Evolutionary conservation across 2,113 vertebrate genomes (phyloP).

Genomic region (Crotalus horridus): DNA sequence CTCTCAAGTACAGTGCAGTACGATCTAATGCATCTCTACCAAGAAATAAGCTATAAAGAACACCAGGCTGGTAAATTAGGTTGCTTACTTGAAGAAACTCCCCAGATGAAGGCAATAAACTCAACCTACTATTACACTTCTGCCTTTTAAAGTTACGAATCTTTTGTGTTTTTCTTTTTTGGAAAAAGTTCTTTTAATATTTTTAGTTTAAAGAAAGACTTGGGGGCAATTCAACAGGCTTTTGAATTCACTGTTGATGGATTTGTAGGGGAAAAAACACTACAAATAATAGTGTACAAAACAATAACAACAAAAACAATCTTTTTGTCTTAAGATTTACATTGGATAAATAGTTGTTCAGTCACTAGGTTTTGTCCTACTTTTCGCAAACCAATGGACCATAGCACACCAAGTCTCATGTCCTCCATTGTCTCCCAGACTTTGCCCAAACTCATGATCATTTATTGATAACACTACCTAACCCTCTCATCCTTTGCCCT

Average conservation of each 20-base stretch:
- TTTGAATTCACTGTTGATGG: neutral
- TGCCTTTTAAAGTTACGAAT: too few relatives aligned
- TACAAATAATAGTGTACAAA: too few relatives aligned
- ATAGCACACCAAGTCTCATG: too few relatives aligned
- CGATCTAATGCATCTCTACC: neutral
- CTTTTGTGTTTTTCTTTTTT: too few relatives aligned
- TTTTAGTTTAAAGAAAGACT: neutral
- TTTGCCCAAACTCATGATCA: too few relatives aligned
- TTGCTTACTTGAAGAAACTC: neutral
- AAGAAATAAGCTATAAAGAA: neutral
- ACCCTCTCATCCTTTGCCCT: too few relatives aligned
- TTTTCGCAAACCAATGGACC: too few relatives aligned
- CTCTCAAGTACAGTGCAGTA: neutral
- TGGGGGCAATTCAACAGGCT: neutral
- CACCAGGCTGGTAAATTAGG: too few relatives aligned
- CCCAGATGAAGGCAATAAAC: neutral
- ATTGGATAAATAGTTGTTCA: neutral
- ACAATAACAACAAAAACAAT: too few relatives aligned
- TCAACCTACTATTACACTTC: neutral
- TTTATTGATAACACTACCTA: too few relatives aligned
- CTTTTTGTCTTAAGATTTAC: neutral
- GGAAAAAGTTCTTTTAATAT: neutral
- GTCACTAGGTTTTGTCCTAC: neutral
- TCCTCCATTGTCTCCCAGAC: too few relatives aligned
- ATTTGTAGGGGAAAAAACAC: neutral